A percentile compares a stretch with the other conserved stretches of the same genome.
phyloP scores from a whole-genome alignment of 2,113 vertebrate genomes.

The Arizona elegans region DNA sequence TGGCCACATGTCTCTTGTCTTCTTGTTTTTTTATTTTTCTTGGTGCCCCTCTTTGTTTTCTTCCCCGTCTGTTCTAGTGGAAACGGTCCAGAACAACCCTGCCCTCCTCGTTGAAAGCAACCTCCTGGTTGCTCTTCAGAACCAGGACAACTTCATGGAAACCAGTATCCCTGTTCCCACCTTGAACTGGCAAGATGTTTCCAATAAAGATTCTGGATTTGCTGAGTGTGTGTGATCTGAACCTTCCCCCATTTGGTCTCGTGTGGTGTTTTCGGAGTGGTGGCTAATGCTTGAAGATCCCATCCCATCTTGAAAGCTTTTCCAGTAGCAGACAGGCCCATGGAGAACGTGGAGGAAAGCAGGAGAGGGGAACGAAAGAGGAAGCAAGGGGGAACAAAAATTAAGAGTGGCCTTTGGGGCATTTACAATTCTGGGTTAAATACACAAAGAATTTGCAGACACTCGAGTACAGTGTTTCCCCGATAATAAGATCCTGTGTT shows the following conservation, averaged over 20 bases:
- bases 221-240: constrained; percentile 90
- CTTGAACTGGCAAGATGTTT: constrained; percentile 90
- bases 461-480: too few species aligned
- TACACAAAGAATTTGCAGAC: not conserved
- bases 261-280: constrained; percentile 45
- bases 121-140: constrained; percentile 73
- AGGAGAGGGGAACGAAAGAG: not conserved
- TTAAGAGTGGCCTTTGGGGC: not conserved
- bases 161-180: constrained; percentile 92
- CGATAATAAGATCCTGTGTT: too few species aligned
- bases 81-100: constrained; percentile 93
- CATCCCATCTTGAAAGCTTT: constrained; percentile 50
- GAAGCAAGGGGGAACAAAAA: not conserved
- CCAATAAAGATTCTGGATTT: constrained; percentile 80
- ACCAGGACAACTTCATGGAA: constrained; percentile 88
- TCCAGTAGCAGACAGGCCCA: not conserved
- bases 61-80: constrained; percentile 79
- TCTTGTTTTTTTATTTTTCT: constrained; percentile 34
- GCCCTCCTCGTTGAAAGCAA: constrained; percentile 87
- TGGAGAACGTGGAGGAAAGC: not conserved
- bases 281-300: not conserved
- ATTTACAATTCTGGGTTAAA: not conserved
- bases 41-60: constrained; percentile 55
- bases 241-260: constrained; percentile 60
- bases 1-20: constrained; percentile 76